Conservation (phyloP, 1,140 invertebrate genomes). For the Capitella teleta region DNA sequence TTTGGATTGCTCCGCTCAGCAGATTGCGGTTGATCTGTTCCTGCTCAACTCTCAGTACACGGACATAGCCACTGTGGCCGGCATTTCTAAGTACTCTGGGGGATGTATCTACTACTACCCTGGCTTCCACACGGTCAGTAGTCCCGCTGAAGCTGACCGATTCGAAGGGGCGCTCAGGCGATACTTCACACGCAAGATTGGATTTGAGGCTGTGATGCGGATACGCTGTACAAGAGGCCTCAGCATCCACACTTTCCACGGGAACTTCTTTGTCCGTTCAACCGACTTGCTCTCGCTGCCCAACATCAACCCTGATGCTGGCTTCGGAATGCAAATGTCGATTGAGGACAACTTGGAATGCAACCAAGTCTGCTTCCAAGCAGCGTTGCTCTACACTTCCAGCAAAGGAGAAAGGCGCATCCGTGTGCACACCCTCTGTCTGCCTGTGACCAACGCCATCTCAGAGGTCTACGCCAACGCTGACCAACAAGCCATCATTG, state of each 20-base stretch:
- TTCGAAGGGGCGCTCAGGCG: slow-evolving; percentile 70
- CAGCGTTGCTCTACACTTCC: slow-evolving; percentile 92
- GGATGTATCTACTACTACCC: slow-evolving; percentile 90
- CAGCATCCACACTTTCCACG: slow-evolving; percentile 95
- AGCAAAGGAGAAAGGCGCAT: slow-evolving; percentile 97
- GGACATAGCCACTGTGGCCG: slow-evolving; percentile 81
- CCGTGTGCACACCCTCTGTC: slow-evolving; percentile 88
- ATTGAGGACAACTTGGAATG: slow-evolving; percentile 85
- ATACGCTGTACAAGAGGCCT: slow-evolving; percentile 80
- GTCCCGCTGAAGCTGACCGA: slow-evolving; percentile 57
- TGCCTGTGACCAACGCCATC: slow-evolving; percentile 75
- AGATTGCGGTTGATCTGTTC: slow-evolving; percentile 93
- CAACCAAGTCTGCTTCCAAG: slow-evolving; percentile 90
- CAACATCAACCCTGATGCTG: slow-evolving; percentile 95
- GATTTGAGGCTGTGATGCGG: slow-evolving; percentile 97
- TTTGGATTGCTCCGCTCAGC: slow-evolving; percentile 88
- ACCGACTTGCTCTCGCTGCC: slow-evolving; percentile 91
- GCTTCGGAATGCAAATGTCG: slow-evolving; percentile 93
- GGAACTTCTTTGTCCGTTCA: slow-evolving; percentile 97
- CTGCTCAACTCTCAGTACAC: slow-evolving; percentile 83
- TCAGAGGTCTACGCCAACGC: slow-evolving; percentile 78
- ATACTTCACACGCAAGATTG: slow-evolving; percentile 92
- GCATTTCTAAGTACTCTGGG: slow-evolving; percentile 88
- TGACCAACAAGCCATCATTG: slow-evolving; percentile 90
- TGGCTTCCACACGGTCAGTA: slow-evolving; percentile 62